Percentiles rank a stretch among this genome's conserved stretches.
Evolutionary conservation across 30 jellyfish, hydroid and myxozoan genomes (phyloP).

Genomic region (Cassiopea andromeda): DNA sequence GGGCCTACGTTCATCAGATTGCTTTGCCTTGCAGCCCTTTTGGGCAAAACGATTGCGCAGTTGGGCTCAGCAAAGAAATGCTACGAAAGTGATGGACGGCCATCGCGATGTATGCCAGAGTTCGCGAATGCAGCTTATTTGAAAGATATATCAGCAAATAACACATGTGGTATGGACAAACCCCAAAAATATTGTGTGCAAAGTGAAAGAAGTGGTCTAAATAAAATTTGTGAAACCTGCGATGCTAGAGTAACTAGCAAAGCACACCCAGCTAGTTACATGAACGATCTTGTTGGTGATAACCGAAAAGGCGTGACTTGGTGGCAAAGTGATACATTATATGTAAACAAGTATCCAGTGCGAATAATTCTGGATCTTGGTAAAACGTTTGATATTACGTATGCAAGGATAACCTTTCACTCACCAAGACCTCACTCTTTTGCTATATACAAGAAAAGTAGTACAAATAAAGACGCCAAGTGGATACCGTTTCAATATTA

Average conservation of each 20-base stretch:
- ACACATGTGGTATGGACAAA: constrained; percentile 86
- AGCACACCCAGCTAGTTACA: constrained; percentile 86
- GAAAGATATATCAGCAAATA: constrained; percentile 81
- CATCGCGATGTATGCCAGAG: constrained; percentile 98
- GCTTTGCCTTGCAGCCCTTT: background rate
- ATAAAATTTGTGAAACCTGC: constrained; percentile 79
- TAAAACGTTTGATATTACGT: constrained; percentile 87
- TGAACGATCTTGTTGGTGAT: constrained; percentile 69
- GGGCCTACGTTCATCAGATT: background rate
- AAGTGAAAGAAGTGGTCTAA: constrained; percentile 86
- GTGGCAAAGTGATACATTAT: constrained; percentile 97
- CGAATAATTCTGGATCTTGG: constrained; percentile 81
- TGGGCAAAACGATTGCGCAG: constrained; percentile 23
- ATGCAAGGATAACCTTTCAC: constrained; percentile 87
- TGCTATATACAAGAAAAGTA: constrained; percentile 84
- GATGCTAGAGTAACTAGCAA: constrained; percentile 60
- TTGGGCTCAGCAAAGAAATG: constrained; percentile 86
- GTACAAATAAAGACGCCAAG: constrained; percentile 69
- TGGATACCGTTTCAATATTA: constrained; percentile 97
- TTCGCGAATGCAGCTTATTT: constrained; percentile 92
- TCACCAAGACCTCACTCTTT: constrained; percentile 94
- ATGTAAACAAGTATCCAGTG: constrained; percentile 83
- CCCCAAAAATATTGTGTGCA: constrained; percentile 87
- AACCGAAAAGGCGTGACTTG: constrained; percentile 72
- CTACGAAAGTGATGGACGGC: constrained; percentile 81